phyloP scores from a whole-genome alignment of 2,113 vertebrate genomes.

The Syrmaticus mikado region DNA sequence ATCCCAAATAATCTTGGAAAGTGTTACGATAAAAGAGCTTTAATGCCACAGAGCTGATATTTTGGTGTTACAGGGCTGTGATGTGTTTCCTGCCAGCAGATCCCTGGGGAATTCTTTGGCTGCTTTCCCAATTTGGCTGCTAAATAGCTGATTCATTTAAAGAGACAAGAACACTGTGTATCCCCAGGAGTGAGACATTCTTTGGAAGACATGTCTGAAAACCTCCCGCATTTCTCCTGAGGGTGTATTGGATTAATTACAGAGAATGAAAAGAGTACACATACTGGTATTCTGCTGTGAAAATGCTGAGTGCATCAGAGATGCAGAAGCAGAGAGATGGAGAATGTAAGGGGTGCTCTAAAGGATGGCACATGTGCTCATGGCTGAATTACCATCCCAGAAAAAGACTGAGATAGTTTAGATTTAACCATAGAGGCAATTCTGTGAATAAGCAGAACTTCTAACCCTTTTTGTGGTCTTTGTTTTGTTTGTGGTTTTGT shows the following conservation, averaged over 20 bases:
- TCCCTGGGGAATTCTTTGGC: slow-evolving; percentile 11
- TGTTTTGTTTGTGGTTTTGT: not conserved
- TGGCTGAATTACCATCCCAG: not conserved
- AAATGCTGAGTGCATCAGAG: accelerated
- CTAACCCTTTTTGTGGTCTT: not conserved
- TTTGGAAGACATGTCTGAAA: not conserved
- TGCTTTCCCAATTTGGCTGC: slow-evolving; percentile 29
- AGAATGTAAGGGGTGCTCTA: not conserved
- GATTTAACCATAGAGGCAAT: not conserved
- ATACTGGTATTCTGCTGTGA: not conserved
- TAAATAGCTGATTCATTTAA: slow-evolving; percentile 34
- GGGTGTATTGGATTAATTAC: not conserved
- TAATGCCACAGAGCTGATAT: not conserved
- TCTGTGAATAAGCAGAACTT: not conserved
- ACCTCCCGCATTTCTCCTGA: not conserved
- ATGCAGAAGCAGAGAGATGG: not conserved
- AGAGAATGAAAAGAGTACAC: not conserved
- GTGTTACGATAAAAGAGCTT: not conserved
- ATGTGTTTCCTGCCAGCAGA: not conserved
- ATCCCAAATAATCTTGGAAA: not conserved
- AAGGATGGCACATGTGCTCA: not conserved
- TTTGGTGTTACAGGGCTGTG: not conserved
- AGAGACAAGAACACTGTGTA: not conserved
- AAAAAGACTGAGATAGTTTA: not conserved
- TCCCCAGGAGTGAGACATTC: not conserved